Percentiles rank a stretch among this genome's conserved stretches.
Evolutionary conservation across 23 tunicate genomes (phyloP).

Genomic region (Diplosoma virens): DNA sequence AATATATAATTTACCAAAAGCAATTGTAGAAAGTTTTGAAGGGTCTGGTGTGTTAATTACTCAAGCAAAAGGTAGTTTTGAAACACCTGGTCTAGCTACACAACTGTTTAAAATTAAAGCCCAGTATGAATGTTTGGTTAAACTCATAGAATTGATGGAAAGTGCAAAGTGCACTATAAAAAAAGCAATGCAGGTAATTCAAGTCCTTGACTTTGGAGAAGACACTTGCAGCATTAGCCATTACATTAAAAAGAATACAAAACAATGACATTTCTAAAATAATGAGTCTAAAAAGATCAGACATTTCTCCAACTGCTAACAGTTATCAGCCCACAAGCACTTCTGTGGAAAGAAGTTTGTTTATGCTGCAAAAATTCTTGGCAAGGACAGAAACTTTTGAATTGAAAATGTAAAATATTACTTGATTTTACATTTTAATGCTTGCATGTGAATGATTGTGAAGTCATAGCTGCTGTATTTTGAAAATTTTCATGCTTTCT

Average conservation of each 20-base stretch:
- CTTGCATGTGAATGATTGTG: not conserved
- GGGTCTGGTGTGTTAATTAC: slow-evolving; percentile 3
- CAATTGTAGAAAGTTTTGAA: not conserved
- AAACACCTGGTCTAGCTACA: not conserved
- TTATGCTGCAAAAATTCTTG: slow-evolving; percentile 3
- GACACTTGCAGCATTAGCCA: not conserved
- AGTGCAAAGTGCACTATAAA: slow-evolving; percentile 23
- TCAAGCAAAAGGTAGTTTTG: slow-evolving; percentile 8
- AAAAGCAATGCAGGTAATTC: not conserved
- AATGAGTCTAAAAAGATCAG: not conserved
- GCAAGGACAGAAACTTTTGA: slow-evolving; percentile 17
- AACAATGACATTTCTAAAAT: not conserved
- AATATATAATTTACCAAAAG: slow-evolving; percentile 30
- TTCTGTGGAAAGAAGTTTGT: slow-evolving; percentile 21
- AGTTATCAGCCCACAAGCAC: slow-evolving; percentile 3
- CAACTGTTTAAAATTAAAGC: slow-evolving; percentile 5
- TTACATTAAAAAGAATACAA: slow-evolving; percentile 1
- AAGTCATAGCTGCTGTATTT: too few species aligned
- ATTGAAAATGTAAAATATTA: slow-evolving; percentile 2
- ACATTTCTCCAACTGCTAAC: not conserved
- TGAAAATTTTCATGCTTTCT: not conserved
- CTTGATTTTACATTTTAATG: not conserved
- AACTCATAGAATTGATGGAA: slow-evolving; percentile 31
- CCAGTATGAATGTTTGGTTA: not conserved
- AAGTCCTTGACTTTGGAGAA: not conserved